These are phyloP conservation scores for Passer montanus DNA, from an alignment of 2,113 vertebrate genomes.

Conservation along the genomic window DNA sequence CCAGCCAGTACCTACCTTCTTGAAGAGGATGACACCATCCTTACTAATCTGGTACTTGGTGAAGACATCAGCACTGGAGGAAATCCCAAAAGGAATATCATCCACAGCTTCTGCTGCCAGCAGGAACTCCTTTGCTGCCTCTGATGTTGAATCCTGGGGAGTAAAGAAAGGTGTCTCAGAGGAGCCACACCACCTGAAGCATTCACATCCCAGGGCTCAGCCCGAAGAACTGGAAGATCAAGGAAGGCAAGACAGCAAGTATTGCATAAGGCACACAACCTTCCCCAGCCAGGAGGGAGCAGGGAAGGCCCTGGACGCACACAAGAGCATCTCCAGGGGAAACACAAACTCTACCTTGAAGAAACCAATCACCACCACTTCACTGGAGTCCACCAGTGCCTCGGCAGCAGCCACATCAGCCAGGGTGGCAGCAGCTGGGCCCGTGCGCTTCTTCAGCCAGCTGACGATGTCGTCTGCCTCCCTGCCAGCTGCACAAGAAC, in stretches of 20 bases:
- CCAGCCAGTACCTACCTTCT: constrained; percentile 89
- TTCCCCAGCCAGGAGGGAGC: not conserved
- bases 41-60: constrained; percentile 85
- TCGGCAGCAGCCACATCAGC: constrained; percentile 74
- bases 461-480: constrained; percentile 91
- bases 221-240: not conserved
- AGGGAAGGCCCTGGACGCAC: not conserved
- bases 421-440: constrained; percentile 84
- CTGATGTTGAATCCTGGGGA: constrained; percentile 81
- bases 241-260: not conserved
- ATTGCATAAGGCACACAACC: not conserved
- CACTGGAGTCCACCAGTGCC: constrained; percentile 83
- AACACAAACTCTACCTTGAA: constrained; percentile 85
- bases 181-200: not conserved
- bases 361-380: constrained; percentile 93
- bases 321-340: not conserved
- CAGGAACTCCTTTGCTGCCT: constrained; percentile 83
- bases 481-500: constrained; percentile 83
- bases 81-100: constrained; percentile 90
- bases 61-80: constrained; percentile 80
- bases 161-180: not conserved
- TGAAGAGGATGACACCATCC: constrained; percentile 90
- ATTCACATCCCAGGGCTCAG: not conserved
- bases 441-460: constrained; percentile 96
- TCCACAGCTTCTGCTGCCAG: constrained; percentile 88